Conservation (phyloP, 2,113 vertebrate genomes). For the Sprattus sprattus region DNA sequence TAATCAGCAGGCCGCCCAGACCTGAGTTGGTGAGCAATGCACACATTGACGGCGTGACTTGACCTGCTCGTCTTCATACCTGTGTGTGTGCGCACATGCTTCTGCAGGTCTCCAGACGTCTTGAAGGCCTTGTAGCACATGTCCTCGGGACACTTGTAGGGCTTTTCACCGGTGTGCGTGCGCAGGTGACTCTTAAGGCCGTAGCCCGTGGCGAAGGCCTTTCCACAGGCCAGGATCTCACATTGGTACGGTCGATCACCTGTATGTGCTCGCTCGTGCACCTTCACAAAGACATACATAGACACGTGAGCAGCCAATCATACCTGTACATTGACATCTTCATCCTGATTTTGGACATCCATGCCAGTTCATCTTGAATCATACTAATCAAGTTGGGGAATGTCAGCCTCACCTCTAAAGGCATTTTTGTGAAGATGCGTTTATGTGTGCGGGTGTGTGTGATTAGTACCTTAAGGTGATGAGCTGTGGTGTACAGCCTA, state of each 20-base stretch:
- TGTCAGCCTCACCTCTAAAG: neutral
- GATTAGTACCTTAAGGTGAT: slow-evolving; percentile 78
- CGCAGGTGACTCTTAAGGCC: slow-evolving; percentile 78
- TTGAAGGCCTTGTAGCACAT: slow-evolving; percentile 83
- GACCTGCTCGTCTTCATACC: slow-evolving; percentile 55
- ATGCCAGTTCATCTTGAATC: neutral
- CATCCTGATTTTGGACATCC: neutral
- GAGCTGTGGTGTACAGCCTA: slow-evolving; percentile 78
- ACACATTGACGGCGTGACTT: neutral
- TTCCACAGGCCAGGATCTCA: slow-evolving; percentile 73
- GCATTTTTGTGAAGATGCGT: neutral
- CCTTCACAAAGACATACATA: slow-evolving; percentile 54
- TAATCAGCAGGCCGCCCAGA: neutral
- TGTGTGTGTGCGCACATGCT: slow-evolving; percentile 81
- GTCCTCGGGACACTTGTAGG: slow-evolving; percentile 80
- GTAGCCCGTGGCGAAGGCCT: slow-evolving; percentile 80
- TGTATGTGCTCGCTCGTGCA: slow-evolving; percentile 78
- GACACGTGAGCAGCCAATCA: neutral
- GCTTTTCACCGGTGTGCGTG: slow-evolving; percentile 82
- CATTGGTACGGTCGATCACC: slow-evolving; percentile 77
- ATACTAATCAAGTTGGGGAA: neutral
- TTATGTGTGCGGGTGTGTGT: neutral
- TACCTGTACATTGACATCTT: neutral
- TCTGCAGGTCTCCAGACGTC: slow-evolving; percentile 81
- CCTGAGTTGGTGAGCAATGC: neutral